A percentile compares a stretch with the other conserved stretches of the same genome.
These are phyloP conservation scores for Sparus aurata DNA, from an alignment of 2,797 vertebrate species.

Conservation along the genomic window DNA sequence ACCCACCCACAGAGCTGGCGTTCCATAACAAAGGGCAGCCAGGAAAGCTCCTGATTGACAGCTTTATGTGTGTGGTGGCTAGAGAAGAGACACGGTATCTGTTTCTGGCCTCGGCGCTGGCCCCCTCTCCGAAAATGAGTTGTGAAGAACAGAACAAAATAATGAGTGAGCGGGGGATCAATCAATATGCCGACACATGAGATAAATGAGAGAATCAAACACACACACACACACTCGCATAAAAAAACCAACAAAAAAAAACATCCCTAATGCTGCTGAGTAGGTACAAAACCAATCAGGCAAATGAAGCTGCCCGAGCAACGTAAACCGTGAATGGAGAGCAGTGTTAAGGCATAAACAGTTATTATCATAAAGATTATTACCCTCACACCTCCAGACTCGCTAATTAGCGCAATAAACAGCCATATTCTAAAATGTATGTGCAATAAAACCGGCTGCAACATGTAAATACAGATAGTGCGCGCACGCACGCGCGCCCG, in stretches of 20 bases:
- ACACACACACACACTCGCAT: conserved; percentile 39
- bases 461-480: conserved; percentile 66
- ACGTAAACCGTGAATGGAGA: conserved; percentile 76
- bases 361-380: conserved; percentile 85
- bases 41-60: conserved; percentile 83
- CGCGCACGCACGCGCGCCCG: background rate
- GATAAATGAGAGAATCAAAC: conserved; percentile 81
- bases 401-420: conserved; percentile 84
- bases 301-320: conserved; percentile 79
- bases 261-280: conserved; percentile 79
- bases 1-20: conserved; percentile 82
- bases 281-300: conserved; percentile 81
- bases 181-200: conserved; percentile 80
- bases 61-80: conserved; percentile 79
- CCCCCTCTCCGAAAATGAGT: conserved; percentile 80
- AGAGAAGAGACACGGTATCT: conserved; percentile 76
- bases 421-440: conserved; percentile 79
- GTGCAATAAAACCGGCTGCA: conserved; percentile 66
- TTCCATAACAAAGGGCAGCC: conserved; percentile 83
- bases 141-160: conserved; percentile 83
- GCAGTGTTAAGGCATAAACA: conserved; percentile 79
- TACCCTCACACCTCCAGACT: conserved; percentile 83
- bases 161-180: conserved; percentile 81
- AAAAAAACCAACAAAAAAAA: conserved; percentile 29
- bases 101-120: conserved; percentile 73